Base-by-base conservation (phyloP, 53 echinoderm and acorn worm species). In the Hippasteria phrygiana region DNA sequence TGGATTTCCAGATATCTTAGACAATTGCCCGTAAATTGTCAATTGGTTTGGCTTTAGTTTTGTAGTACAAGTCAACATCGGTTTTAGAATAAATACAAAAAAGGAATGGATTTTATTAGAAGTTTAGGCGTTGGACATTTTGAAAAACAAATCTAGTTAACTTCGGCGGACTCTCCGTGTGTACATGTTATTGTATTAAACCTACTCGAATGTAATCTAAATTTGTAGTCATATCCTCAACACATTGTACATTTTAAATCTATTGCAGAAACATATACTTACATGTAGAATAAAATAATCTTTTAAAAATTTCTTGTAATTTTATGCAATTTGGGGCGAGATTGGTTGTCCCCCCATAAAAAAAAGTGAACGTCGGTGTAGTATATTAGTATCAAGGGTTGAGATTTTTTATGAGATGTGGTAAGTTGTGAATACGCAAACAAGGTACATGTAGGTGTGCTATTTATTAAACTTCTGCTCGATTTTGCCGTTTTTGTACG, bases 271-370 rank as follows among this genome's bases (percentile, higher is more conserved):
- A 45, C 43, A 11, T 75, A 32, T 41, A 75, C 14, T 75, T 47
- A 10, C 40, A 29, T 51, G 38, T 85, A 85, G 71, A 85, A 34
- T 11, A 39, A 43, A 40, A 38, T n/a, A 32, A 73, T 45, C 22
- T 26, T 29, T 2, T 29, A 29, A 32, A 80, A 41, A 37, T 85
- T 70, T 36, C 4, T 85, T 51, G 71, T 85, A 70, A 67, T 83
- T 85, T 83, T 85, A 85, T 85, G 85, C 85, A 85, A 85, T 70
- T 85, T 70, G 46, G 71, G 85, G 34, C 28, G 31, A 32, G 16
- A 22, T 65, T 82, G n/a, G 55, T 78, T 82, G 63, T 43, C 6
- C 7, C 34, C 34, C 20, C 34, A 5, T 32, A 32, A n/a, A n/a
- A n/a, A n/a, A n/a, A 66, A 33, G 45, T 73, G 11, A 43, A 42